Evolutionary conservation across 2,888 invertebrate genomes (phyloP).

Genomic region (Tortrix viridana): DNA sequence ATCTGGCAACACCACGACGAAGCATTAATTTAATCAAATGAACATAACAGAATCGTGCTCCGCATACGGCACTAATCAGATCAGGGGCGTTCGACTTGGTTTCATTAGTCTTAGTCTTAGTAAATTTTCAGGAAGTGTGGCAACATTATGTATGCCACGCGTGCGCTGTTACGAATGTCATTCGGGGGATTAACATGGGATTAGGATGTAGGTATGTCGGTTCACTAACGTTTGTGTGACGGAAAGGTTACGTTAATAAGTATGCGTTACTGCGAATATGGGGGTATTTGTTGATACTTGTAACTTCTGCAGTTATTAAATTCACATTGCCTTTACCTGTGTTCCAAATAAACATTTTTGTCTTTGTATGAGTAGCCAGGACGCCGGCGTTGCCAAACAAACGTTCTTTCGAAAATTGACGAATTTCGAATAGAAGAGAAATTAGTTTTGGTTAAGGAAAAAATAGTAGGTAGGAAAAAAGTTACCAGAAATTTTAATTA

Average conservation of each 20-base stretch:
- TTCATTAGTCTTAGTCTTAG: constrained; percentile 53
- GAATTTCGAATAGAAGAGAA: no score
- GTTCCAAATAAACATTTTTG: no score
- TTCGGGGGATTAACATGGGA: constrained; percentile 54
- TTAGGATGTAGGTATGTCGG: constrained; percentile 51
- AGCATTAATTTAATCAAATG: constrained; percentile 69
- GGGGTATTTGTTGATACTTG: no score
- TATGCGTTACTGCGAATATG: neutral
- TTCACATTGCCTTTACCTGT: no score
- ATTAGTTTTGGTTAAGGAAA: neutral
- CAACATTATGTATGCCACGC: constrained; percentile 50
- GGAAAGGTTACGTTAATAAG: constrained; percentile 22
- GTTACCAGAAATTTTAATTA: no score
- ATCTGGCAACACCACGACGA: constrained; percentile 26
- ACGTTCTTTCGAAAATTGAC: no score
- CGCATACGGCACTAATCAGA: constrained; percentile 65
- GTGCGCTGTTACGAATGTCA: constrained; percentile 54
- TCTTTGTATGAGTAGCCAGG: no score
- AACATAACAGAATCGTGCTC: constrained; percentile 67
- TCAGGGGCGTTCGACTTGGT: constrained; percentile 56
- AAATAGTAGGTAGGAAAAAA: no score
- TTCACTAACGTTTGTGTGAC: constrained; percentile 28
- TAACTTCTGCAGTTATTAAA: no score
- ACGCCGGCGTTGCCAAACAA: no score
- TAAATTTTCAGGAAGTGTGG: constrained; percentile 49